phyloP scores from a whole-genome alignment of 2,113 vertebrate genomes.

The Tragelaphus buxtoni region DNA sequence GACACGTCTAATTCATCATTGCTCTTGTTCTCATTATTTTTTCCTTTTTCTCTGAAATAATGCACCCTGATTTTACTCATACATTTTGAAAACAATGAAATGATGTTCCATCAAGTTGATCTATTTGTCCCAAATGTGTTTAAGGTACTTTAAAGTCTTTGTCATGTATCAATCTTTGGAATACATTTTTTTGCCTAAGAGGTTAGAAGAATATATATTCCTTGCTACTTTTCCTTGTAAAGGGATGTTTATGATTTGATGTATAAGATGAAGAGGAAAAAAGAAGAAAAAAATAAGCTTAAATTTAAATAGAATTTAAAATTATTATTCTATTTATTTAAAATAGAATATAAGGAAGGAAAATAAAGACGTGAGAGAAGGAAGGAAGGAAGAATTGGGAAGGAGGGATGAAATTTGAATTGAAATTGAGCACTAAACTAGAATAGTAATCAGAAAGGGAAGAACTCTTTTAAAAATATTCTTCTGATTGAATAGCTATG shows the following conservation, averaged over 20 bases:
- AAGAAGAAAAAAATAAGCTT: neutral
- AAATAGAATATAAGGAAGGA: neutral
- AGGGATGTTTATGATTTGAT: neutral
- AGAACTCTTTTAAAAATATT: slow-evolving; percentile 63
- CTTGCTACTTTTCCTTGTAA: neutral
- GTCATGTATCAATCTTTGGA: neutral
- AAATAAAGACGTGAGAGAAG: neutral
- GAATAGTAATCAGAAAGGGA: slow-evolving; percentile 37
- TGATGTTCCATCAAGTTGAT: neutral
- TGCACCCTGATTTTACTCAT: neutral
- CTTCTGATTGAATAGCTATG: slow-evolving; percentile 57
- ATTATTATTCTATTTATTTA: neutral
- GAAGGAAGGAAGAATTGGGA: neutral
- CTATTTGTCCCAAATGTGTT: neutral
- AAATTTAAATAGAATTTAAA: neutral
- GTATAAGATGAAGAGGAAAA: neutral
- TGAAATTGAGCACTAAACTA: slow-evolving; percentile 28
- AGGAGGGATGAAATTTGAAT: neutral
- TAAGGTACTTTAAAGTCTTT: slow-evolving; percentile 11
- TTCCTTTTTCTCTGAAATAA: slow-evolving; percentile 55
- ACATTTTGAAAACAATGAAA: slow-evolving; percentile 37
- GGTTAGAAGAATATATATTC: neutral
- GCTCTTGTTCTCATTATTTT: slow-evolving; percentile 51
- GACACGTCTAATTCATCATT: slow-evolving; percentile 29
- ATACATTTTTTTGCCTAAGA: neutral